Evolutionary conservation across 2,797 vertebrate species (phyloP), one percentile per base, ranked within the genome.

Genomic region (Agapornis canus): DNA sequence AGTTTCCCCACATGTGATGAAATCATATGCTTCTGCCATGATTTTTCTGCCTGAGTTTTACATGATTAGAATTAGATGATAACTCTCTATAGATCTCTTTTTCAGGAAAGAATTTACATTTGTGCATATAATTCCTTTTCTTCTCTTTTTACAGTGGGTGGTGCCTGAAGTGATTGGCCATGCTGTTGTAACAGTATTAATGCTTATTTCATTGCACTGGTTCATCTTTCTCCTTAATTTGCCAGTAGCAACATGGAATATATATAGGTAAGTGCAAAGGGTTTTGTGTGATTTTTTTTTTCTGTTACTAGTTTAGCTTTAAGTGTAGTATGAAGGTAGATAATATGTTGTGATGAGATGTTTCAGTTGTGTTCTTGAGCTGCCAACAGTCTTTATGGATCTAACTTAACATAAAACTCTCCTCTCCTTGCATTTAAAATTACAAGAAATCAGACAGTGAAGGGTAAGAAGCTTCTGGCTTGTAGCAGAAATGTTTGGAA

Each of bases 181-280:
- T 78, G 98, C 99, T 83, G 70, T 99, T 40, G 98, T 99, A 51
- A 99, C 99, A 0, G 98, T 99, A 76, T 95, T 99, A 83, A 99
- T 99, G 99, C 94, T 99, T 47, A 96, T 99, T 79, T 99, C 99
- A 42, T 97, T 99, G 98, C 99, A 99, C 98, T 99, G 99, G 99
- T 99, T 99, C 97, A 98, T 99, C 97, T 99, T 99, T 87, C 98
- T 99, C 43, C 99, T 99, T 94, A 99, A 99, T 97, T 87, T 99
- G 60, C 99, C 99, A 27, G 98, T 99, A 93, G 99, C 99, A 69
- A 97, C 97, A 13, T 99, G 99, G 99, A 99, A 99, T 97, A 97
- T 99, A 76, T 99, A 99, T 89, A 98, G 99, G 99, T 99, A 94
- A 97, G 97, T 94, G 49, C 48, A n/a, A 20, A 75, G 47, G 21